phyloP scores from a whole-genome alignment of 2,888 invertebrate species.

The Crocallis elinguaria region DNA sequence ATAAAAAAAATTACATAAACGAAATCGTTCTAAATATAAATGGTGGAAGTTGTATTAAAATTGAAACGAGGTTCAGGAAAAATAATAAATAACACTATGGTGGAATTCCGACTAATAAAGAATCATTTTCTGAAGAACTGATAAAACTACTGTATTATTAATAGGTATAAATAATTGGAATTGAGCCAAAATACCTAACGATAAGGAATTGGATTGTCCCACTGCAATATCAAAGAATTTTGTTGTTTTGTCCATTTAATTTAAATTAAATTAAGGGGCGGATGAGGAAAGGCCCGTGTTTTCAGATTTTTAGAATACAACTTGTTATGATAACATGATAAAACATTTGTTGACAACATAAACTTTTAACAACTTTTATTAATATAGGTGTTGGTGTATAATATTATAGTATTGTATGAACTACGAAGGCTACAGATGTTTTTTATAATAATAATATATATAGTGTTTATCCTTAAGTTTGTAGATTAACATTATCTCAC shows the following conservation, averaged over 20 bases:
- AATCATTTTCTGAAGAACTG: background rate
- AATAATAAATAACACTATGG: background rate
- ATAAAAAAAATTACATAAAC: too few species aligned
- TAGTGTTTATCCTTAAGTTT: too few species aligned
- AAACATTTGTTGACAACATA: too few species aligned
- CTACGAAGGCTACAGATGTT: too few species aligned
- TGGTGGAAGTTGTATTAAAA: too few species aligned
- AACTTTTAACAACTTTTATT: too few species aligned
- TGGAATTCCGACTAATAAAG: background rate
- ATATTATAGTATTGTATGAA: too few species aligned
- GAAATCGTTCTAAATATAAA: too few species aligned
- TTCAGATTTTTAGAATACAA: background rate
- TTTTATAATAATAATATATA: too few species aligned
- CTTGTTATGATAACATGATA: too few species aligned
- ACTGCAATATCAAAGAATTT: background rate
- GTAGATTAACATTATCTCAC: too few species aligned
- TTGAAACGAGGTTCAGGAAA: background rate
- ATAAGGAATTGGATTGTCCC: conserved; percentile 2
- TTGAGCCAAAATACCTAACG: background rate
- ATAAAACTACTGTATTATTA: background rate
- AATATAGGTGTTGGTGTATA: too few species aligned
- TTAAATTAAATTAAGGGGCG: background rate
- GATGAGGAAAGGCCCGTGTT: background rate
- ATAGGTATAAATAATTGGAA: background rate
- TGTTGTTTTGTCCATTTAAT: background rate